Conservation (phyloP, 2,113 vertebrate species). For the Grus americana region DNA sequence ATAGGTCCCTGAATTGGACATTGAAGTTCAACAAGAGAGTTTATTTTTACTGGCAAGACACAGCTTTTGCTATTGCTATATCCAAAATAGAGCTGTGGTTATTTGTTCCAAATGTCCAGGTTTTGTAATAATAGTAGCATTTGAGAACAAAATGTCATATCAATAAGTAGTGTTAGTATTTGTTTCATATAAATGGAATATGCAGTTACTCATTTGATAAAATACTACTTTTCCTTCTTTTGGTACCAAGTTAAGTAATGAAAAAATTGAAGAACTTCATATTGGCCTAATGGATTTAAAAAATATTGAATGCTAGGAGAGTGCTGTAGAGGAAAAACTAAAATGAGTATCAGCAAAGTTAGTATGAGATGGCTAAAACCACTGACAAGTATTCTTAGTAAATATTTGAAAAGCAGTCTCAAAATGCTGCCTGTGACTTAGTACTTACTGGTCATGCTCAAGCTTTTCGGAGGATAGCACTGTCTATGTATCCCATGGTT, state of each 20-base stretch:
- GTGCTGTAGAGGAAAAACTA: background rate
- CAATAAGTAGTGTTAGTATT: background rate
- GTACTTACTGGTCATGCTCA: background rate
- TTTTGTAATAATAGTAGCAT: background rate
- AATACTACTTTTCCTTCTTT: background rate
- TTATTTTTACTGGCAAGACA: background rate
- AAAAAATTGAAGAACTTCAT: background rate
- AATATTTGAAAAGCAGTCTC: background rate
- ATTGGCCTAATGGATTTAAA: background rate
- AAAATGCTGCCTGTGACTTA: background rate
- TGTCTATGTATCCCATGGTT: background rate
- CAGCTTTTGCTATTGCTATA: background rate
- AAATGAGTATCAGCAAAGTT: background rate
- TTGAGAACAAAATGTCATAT: background rate
- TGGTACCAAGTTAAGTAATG: background rate
- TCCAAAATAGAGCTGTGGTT: background rate
- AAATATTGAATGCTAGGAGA: background rate
- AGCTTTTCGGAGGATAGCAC: background rate
- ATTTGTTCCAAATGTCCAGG: background rate
- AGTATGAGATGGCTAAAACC: background rate
- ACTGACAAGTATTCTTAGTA: background rate
- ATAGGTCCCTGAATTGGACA: background rate
- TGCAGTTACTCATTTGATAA: background rate
- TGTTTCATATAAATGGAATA: background rate
- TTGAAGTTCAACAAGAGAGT: background rate